These are phyloP conservation scores for Macrophya alboannulata DNA, from an alignment of 2,888 invertebrate species.

Conservation along the genomic window DNA sequence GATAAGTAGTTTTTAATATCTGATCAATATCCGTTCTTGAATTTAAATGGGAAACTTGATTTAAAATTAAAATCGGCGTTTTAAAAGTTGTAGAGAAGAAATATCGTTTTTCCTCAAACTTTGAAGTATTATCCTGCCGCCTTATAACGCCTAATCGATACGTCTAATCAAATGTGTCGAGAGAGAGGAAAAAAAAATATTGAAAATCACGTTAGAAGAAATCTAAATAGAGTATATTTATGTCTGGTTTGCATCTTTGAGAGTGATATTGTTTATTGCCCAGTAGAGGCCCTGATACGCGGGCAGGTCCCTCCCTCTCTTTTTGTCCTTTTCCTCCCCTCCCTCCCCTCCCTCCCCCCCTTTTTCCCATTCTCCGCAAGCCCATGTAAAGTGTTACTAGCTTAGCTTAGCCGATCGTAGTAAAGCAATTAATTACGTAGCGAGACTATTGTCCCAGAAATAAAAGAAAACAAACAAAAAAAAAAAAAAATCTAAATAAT, in stretches of 20 bases:
- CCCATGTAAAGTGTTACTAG: slow-evolving; percentile 73
- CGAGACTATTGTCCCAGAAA: slow-evolving; percentile 73
- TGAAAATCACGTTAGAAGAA: slow-evolving; percentile 64
- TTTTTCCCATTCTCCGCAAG: slow-evolving; percentile 54
- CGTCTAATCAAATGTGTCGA: slow-evolving; percentile 22
- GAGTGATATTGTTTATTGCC: slow-evolving; percentile 73
- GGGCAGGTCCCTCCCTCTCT: slow-evolving; percentile 75
- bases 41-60: neutral
- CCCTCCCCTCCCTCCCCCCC: slow-evolving; percentile 69
- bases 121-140: slow-evolving; percentile 20
- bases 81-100: neutral
- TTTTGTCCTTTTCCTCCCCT: slow-evolving; percentile 64
- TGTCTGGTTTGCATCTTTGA: slow-evolving; percentile 75
- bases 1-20: neutral
- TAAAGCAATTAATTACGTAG: slow-evolving; percentile 73
- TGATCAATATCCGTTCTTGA: neutral
- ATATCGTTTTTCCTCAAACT: neutral
- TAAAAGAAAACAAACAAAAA: slow-evolving; percentile 65
- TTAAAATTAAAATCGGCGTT: neutral
- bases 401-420: slow-evolving; percentile 74
- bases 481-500: slow-evolving; percentile 63
- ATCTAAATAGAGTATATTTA: slow-evolving; percentile 73
- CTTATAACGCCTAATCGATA: slow-evolving; percentile 3
- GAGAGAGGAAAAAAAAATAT: slow-evolving; percentile 24
- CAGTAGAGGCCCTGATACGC: slow-evolving; percentile 73